Percentiles rank a stretch among this genome's conserved stretches.
phyloP scores from a whole-genome alignment of 2,113 vertebrate genomes.

The Laticauda colubrina region DNA sequence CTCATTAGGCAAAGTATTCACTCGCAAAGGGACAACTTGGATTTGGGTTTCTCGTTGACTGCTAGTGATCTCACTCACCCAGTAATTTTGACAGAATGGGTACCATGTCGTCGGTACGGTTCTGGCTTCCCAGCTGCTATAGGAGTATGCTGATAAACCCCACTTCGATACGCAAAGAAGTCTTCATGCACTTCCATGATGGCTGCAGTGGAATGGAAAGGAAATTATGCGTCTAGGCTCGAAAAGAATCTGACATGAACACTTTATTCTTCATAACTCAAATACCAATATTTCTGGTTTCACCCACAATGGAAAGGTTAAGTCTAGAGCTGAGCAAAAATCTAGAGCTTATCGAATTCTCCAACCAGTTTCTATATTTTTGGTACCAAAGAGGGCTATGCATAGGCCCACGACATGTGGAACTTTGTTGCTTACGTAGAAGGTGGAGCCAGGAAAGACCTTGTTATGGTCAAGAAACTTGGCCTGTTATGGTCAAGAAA shows the following conservation, averaged over 20 bases:
- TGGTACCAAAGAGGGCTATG: not conserved
- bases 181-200: slow-evolving; percentile 98
- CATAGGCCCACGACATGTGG: not conserved
- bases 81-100: slow-evolving; percentile 91
- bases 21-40: not conserved
- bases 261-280: no score
- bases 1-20: not conserved
- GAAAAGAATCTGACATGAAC: not conserved
- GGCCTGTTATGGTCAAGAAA: not conserved
- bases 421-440: not conserved
- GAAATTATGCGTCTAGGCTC: not conserved
- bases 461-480: not conserved
- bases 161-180: slow-evolving; percentile 90
- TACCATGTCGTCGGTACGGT: slow-evolving; percentile 83
- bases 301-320: not conserved
- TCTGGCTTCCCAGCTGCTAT: slow-evolving; percentile 77
- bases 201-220: slow-evolving; percentile 67
- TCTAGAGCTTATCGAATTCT: not conserved
- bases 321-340: not conserved
- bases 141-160: slow-evolving; percentile 88
- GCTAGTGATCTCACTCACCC: slow-evolving; percentile 75
- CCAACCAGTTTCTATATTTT: not conserved
- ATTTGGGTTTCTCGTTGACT: not conserved
- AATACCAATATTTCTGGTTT: not conserved
- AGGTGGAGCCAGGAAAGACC: not conserved